phyloP scores from a whole-genome alignment of 2,797 vertebrate genomes.

The Sternotherus odoratus region DNA sequence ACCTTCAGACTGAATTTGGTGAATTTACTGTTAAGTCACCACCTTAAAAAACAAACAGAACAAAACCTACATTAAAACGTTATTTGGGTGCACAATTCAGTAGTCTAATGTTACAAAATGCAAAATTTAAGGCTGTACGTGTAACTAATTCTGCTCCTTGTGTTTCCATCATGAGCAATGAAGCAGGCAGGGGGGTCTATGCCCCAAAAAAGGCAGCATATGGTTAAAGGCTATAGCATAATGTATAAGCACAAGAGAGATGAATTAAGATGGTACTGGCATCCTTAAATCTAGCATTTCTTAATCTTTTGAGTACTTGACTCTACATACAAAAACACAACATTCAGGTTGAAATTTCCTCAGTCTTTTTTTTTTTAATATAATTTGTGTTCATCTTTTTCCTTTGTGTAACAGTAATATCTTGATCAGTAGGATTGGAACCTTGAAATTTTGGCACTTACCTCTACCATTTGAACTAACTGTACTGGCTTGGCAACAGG shows the following conservation, averaged over 20 bases:
- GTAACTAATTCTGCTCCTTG: neutral
- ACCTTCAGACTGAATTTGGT: neutral
- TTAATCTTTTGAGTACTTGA: neutral
- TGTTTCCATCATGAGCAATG: neutral
- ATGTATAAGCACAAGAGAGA: neutral
- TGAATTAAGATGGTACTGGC: neutral
- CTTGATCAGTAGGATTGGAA: slow-evolving; percentile 35
- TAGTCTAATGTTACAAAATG: neutral
- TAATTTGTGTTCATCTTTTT: neutral
- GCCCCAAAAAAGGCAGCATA: neutral
- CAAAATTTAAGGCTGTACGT: neutral
- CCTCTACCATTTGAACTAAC: slow-evolving; percentile 7
- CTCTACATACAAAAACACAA: neutral
- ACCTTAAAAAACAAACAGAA: neutral
- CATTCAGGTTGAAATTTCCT: neutral
- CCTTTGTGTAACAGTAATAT: neutral
- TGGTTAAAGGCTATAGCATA: neutral
- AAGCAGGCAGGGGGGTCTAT: neutral
- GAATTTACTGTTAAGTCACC: neutral
- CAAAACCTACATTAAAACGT: neutral
- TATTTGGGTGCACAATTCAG: neutral
- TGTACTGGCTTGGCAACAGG: slow-evolving; percentile 33
- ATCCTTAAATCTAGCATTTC: neutral
- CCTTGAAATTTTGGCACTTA: slow-evolving; percentile 10
- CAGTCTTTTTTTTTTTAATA: neutral